Base-by-base conservation (phyloP, 2,888 invertebrate species). In the Sepioteuthis lessoniana region DNA sequence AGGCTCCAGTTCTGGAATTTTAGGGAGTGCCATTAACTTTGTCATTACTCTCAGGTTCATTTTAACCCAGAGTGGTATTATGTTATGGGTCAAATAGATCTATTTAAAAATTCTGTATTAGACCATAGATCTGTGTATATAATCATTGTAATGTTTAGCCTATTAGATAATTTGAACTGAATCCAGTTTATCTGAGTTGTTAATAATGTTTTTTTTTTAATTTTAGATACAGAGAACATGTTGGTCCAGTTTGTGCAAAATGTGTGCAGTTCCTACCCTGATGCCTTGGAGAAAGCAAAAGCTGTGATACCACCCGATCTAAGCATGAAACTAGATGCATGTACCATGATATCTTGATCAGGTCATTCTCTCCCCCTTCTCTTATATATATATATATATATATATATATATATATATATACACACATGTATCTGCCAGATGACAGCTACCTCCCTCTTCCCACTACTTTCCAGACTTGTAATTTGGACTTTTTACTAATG, bases 201-300 rank as follows among this genome's bases (percentile, higher is more conserved):
- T 19, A 3, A 31, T 35, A 31, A 16, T 10, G 31, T 0, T n/a
- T 46, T 60, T 94, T 90, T 50, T 94, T 90, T 50, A 38, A 37
- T 95, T 95, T 37, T 95, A 96, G 96, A 96, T 42, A 95, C 95
- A 92, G 96, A 96, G 91, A 94, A 94, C 28, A 90, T 96, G 35
- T 94, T 96, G 60, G 95, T 96, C 21, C 95, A 96, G 76, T 96
- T 96, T 94, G 96, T 96, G 46, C 95, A 96, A 94, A 95, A 95
- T 93, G 95, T 96, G 0, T 95, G 95, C 31, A 94, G 94, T 47
- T 95, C 96, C 46, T 95, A 95, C 91, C 96, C 95, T 2, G 95
- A 95, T 19, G 95, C 96, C 50, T 96, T 96, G 93, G 94, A 94
- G 90, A 95, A 95, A 91, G 94, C 96, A 19, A 95, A 94, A 76